Evolutionary conservation across 1,140 invertebrate genomes (phyloP).

Genomic region (Atta cephalotes): DNA sequence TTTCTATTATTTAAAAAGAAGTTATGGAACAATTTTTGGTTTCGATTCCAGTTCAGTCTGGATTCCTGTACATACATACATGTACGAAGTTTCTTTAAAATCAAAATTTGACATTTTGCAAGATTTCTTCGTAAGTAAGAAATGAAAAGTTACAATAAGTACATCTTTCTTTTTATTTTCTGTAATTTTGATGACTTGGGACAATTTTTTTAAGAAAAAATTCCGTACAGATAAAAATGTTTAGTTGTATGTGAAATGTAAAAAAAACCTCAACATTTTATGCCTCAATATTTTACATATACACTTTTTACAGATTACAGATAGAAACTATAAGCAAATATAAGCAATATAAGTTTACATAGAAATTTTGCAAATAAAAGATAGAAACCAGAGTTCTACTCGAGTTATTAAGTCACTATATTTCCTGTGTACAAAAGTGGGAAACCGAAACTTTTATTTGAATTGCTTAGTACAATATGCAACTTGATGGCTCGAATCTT

Average conservation of each 20-base stretch:
- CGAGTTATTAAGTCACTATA: slow-evolving; percentile 33
- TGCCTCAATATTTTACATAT: no score
- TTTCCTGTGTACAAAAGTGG: not conserved
- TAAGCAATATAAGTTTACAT: slow-evolving; percentile 19
- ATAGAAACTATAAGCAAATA: not conserved
- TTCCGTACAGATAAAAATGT: not conserved
- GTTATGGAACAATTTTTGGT: no score
- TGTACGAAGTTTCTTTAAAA: no score
- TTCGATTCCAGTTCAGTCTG: no score
- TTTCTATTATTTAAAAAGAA: no score
- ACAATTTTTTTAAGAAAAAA: not conserved
- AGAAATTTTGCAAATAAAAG: slow-evolving; percentile 21
- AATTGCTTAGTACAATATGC: slow-evolving; percentile 42
- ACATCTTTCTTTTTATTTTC: not conserved
- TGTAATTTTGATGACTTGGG: not conserved
- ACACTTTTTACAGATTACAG: not conserved
- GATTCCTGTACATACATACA: no score
- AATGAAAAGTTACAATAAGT: not conserved
- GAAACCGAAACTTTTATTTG: slow-evolving; percentile 40
- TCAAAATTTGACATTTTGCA: no score
- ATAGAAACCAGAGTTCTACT: not conserved
- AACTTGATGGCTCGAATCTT: slow-evolving; percentile 29
- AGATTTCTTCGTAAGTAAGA: no score
- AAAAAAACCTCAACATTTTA: not conserved
- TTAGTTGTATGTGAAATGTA: not conserved